A percentile compares a stretch with the other conserved stretches of the same genome.
phyloP scores from a whole-genome alignment of 2,888 invertebrate species.

The Eueremaeus valkanovi region DNA sequence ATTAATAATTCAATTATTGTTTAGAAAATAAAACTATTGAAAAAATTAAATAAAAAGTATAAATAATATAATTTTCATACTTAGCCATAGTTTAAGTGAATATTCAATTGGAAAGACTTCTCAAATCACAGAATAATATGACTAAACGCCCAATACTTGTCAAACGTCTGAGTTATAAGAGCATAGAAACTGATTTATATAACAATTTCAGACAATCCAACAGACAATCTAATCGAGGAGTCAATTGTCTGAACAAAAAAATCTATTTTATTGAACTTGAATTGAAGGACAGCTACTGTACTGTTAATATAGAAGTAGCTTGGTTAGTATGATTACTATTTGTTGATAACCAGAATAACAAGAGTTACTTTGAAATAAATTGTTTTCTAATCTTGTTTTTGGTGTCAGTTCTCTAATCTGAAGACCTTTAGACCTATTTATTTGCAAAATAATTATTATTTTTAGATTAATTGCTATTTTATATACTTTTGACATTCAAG shows the following conservation, averaged over 20 bases:
- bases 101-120: background rate
- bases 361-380: background rate
- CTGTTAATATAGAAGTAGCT: background rate
- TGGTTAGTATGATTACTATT: background rate
- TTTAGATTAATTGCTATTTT: background rate
- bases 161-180: background rate
- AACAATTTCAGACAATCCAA: background rate
- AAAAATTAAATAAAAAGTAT: background rate
- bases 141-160: background rate
- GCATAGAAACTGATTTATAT: background rate
- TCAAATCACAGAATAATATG: background rate
- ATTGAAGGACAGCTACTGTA: background rate
- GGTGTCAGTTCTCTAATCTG: background rate
- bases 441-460: background rate
- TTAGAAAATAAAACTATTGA: background rate
- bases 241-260: background rate
- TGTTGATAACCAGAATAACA: too few relatives aligned
- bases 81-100: background rate
- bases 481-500: background rate
- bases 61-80: background rate
- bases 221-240: background rate
- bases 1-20: background rate
- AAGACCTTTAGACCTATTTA: slow-evolving; percentile 22
- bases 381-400: background rate
- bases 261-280: slow-evolving; percentile 1